Evolutionary conservation across 2,797 vertebrate species (phyloP), one percentile per base, ranked within the genome.

Genomic region (Micropoecilia bifurca): DNA sequence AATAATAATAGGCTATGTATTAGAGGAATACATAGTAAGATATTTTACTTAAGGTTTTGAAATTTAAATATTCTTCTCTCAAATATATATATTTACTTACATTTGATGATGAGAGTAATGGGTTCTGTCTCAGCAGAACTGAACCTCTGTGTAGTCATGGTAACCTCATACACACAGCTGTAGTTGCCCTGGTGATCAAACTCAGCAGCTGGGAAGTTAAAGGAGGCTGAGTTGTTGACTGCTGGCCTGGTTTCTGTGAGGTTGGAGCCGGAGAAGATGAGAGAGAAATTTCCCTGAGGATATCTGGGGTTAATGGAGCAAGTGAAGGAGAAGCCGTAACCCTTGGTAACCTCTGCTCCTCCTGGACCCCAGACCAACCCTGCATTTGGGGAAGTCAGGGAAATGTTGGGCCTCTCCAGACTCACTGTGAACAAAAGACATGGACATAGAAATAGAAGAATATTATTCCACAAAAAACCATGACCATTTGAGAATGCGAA

Each of bases 121-220:
- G 12, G 30, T 30, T 73, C 39, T 14, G 83, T 77, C 41, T 16
- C 1, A 1, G 4, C 8, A 5, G 87, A 93, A 12, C 0, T 71
- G 25, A 69, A 13, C 88, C 82, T 53, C 83, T 48, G 72, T 90
- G 88, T 43, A 69, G 39, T 4, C 16, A 10, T 3, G 10, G n/a
- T 13, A 59, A 59, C 55, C 55, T 28, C 71, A 77, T 61, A 76
- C 55, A 59, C 55, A 30, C 92, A 93, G 76, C 87, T 92, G 87
- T 94, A 94, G 81, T 85, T 87, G 73, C 89, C 91, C 68, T 90
- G 82, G 50, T 91, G 75, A 66, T 75, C 14, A 69, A 48, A 79
- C 53, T 90, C 81, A 13, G 87, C 87, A 3, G 20, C 73, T 81
- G 85, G 80, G 74, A 91, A 91, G 33, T 50, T 5, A 78, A 91